Percentiles rank a stretch among this genome's conserved stretches.
Conservation (phyloP, 2,888 invertebrate species). For the Dasypolia templi region DNA sequence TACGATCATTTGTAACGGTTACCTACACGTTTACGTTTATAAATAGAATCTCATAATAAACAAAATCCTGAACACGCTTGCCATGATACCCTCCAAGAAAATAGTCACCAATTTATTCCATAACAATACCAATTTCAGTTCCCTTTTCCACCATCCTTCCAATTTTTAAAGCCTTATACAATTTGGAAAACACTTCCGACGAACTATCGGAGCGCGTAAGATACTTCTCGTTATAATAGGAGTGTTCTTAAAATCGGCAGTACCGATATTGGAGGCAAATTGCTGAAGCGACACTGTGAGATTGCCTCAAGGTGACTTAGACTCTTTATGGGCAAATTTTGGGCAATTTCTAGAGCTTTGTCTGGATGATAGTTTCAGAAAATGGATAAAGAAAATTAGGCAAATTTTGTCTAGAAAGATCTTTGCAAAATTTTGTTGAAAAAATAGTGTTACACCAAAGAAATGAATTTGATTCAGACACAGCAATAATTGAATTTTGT, state of each 20-base stretch:
- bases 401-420: too few relatives aligned
- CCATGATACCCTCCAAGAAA: slow-evolving; percentile 18
- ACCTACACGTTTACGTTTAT: too few relatives aligned
- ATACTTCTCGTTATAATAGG: slow-evolving; percentile 55
- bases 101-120: slow-evolving; percentile 52
- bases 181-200: slow-evolving; percentile 50
- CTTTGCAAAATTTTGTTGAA: background rate
- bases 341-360: slow-evolving; percentile 5
- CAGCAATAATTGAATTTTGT: background rate
- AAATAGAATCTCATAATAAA: slow-evolving; percentile 5
- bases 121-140: slow-evolving; percentile 50
- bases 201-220: slow-evolving; percentile 50
- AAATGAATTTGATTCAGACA: background rate
- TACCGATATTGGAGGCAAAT: slow-evolving; percentile 45
- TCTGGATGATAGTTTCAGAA: background rate
- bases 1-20: background rate
- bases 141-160: slow-evolving; percentile 33
- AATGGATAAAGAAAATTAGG: background rate
- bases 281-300: slow-evolving; percentile 38
- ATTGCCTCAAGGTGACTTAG: slow-evolving; percentile 40
- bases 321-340: slow-evolving; percentile 33
- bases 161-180: slow-evolving; percentile 59
- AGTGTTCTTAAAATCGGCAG: slow-evolving; percentile 31
- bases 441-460: too few relatives aligned
- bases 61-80: slow-evolving; percentile 13